A percentile compares a stretch with the other conserved stretches of the same genome.
Conservation (phyloP, 2,113 vertebrate species). For the Seriola aureovittata region DNA sequence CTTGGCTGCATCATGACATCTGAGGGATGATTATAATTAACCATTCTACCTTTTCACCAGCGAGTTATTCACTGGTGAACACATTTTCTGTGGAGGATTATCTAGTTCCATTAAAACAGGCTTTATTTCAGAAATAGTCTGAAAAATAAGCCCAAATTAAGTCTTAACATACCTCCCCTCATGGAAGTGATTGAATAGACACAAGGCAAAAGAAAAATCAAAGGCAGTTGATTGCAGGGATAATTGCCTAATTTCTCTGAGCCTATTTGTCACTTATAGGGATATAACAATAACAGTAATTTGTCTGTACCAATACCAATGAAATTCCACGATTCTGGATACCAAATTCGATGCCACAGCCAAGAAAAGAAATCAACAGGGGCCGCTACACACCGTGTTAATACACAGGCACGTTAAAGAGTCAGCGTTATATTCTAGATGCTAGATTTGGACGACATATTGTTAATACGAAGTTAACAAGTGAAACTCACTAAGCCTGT, state of each 20-base stretch:
- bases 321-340: too few species aligned
- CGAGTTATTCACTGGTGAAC: background rate
- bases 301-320: too few species aligned
- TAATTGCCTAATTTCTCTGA: background rate
- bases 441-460: too few species aligned
- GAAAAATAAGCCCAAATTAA: background rate
- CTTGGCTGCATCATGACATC: background rate
- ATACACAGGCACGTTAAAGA: too few species aligned
- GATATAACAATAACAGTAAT: too few species aligned
- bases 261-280: background rate
- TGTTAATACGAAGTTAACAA: too few species aligned
- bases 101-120: background rate
- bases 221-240: background rate
- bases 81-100: background rate
- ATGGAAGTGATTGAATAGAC: too few species aligned
- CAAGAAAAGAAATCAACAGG: too few species aligned
- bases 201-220: background rate
- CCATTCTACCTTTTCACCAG: background rate
- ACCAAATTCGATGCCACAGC: too few species aligned
- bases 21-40: conserved; percentile 4
- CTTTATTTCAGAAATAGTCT: background rate
- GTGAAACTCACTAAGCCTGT: too few species aligned
- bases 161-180: background rate
- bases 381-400: too few species aligned
- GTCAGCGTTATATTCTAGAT: too few species aligned